Percentiles rank a stretch among this genome's conserved stretches.
Conservation (phyloP, 2,797 vertebrate genomes). For the Otolemur crassicaudatus region DNA sequence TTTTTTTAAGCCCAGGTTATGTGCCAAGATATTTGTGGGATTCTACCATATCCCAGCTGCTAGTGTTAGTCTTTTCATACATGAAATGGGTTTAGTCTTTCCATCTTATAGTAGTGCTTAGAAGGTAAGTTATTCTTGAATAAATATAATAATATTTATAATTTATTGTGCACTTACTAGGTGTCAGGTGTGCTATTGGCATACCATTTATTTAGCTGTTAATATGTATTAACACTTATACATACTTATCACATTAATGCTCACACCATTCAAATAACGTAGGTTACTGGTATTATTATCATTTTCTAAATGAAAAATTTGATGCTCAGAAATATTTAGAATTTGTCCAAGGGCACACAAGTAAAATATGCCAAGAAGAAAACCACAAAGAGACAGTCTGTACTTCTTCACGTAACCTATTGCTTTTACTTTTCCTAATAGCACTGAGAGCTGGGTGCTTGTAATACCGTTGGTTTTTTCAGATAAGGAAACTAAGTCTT, state of each 20-base stretch:
- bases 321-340: background rate
- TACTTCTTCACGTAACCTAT: background rate
- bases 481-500: background rate
- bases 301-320: background rate
- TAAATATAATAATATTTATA: conserved; percentile 32
- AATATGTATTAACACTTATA: background rate
- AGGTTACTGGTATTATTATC: background rate
- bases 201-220: background rate
- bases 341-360: background rate
- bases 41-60: background rate
- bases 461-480: background rate
- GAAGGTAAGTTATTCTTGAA: background rate
- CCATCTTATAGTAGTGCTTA: background rate
- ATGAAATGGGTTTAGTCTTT: conserved; percentile 42
- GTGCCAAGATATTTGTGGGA: background rate
- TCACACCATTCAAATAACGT: background rate
- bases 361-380: background rate
- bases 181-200: background rate
- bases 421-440: background rate
- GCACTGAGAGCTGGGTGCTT: background rate
- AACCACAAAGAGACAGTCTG: background rate
- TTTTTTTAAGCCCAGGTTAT: background rate
- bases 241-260: background rate
- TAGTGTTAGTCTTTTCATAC: conserved; percentile 33
- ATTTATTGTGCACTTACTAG: background rate